Evolutionary conservation across 1,140 invertebrate genomes (phyloP).

Genomic region (Cydia fagiglandana): DNA sequence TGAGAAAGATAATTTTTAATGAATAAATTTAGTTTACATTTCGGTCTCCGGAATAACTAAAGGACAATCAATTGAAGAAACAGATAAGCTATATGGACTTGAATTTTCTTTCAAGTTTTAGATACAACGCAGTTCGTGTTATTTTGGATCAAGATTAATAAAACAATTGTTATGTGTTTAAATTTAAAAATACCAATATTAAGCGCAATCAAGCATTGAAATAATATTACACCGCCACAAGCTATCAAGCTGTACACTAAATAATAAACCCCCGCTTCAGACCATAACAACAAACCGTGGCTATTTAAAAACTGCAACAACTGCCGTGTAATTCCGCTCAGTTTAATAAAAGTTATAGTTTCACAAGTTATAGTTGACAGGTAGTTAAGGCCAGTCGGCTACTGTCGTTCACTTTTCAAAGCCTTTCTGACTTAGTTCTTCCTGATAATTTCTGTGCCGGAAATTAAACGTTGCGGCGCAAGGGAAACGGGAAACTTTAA

Average conservation of each 20-base stretch:
- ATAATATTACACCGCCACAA: not conserved
- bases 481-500: conserved; percentile 59
- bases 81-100: too few species aligned
- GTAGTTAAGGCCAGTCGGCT: conserved; percentile 37
- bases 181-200: not conserved
- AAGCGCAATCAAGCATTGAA: not conserved
- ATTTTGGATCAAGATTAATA: too few species aligned
- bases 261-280: conserved; percentile 14
- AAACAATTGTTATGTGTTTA: too few species aligned
- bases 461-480: conserved; percentile 63
- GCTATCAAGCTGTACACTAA: conserved; percentile 21
- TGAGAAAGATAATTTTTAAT: too few species aligned
- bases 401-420: conserved; percentile 45
- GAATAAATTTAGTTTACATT: too few species aligned
- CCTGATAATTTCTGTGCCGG: conserved; percentile 60
- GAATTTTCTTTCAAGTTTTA: too few species aligned
- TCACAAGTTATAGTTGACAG: conserved; percentile 38
- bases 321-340: conserved; percentile 18
- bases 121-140: too few species aligned
- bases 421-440: conserved; percentile 50
- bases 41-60: too few species aligned
- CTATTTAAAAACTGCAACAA: conserved; percentile 30
- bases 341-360: conserved; percentile 18
- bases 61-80: too few species aligned
- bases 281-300: conserved; percentile 1